These are phyloP conservation scores for Drosophila chauvacae DNA, from an alignment of 1,140 invertebrate genomes.

Conservation along the genomic window DNA sequence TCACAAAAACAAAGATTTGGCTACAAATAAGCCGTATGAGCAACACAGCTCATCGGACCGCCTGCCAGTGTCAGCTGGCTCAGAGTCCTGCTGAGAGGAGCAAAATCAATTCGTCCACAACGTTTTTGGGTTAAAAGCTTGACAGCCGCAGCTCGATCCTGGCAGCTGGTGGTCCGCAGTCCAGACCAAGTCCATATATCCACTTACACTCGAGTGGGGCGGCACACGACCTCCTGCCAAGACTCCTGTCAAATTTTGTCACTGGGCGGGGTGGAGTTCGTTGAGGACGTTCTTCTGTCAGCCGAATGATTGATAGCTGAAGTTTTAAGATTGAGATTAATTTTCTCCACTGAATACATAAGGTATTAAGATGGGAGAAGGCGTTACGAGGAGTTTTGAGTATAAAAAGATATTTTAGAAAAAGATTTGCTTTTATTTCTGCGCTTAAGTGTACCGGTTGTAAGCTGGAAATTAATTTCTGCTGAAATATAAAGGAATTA, in stretches of 20 bases:
- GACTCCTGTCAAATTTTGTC: constrained; percentile 54
- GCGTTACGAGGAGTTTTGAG: background rate
- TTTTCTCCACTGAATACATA: background rate
- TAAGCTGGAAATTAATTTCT: background rate
- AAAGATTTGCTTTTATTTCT: too few species aligned
- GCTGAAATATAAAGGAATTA: background rate
- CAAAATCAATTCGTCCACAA: constrained; percentile 60
- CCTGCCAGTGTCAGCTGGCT: constrained; percentile 75
- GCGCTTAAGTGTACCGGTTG: too few species aligned
- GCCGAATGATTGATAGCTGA: constrained; percentile 30
- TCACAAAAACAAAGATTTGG: background rate
- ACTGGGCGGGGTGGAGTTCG: constrained; percentile 25
- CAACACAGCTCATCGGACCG: constrained; percentile 37
- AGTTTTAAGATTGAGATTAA: constrained; percentile 16
- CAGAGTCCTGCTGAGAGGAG: constrained; percentile 59
- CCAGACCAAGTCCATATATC: constrained; percentile 24
- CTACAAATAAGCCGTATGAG: background rate
- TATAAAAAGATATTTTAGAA: too few species aligned
- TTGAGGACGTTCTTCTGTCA: constrained; percentile 17
- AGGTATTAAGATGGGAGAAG: too few species aligned
- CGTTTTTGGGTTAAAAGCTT: constrained; percentile 58
- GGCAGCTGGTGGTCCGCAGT: constrained; percentile 44
- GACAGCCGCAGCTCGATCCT: constrained; percentile 52
- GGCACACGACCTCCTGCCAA: constrained; percentile 42
- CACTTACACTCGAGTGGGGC: constrained; percentile 25